Base-by-base conservation (phyloP, 2,113 vertebrate genomes). In the Holacanthus passer region DNA sequence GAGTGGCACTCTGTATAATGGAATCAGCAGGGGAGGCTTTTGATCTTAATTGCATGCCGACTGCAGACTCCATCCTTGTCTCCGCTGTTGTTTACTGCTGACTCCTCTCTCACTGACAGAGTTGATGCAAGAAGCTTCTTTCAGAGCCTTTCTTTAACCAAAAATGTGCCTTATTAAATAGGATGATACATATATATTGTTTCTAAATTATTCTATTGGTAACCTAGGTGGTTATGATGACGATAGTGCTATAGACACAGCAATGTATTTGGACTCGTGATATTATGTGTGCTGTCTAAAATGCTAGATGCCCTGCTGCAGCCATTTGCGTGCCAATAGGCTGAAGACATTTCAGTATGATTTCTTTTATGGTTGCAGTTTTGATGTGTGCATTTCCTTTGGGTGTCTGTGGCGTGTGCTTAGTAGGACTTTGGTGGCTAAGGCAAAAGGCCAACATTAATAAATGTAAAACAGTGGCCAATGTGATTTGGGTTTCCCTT, bases 71-170 rank as follows among this genome's bases (percentile, higher is more conserved):
- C 87, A 86, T 91, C 87, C 92, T 87, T 77, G 87, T 90, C 81
- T 64, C 83, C 47, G 39, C 86, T 65, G 82, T 82, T 88, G 87
- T 91, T 91, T 88, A 88, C 91, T 84, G 86, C 76, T 77, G 77
- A 87, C 84, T 86, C 81, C 87, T 86, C 88, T 88, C 89, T 90
- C 80, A 72, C 91, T 91, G 89, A 91, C 88, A 75, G 88, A 85
- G 83, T 87, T 66, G 84, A 94, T 92, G 92, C 92, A 92, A 91
- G 92, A 93, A 43, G 92, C 94, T 95, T 95, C 77, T 93, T 94
- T 91, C 93, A 86, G 89, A 94, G 94, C 95, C 94, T 95, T 96
- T 95, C 89, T 94, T 95, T 94, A 90, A 94, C 94, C 95, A 87
- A 88, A 93, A 86, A 92, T 69, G 95, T 96, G 95, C 95, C 95